Percentiles rank a stretch among this genome's conserved stretches.
phyloP scores from a whole-genome alignment of 1,140 invertebrate genomes.

The Tyrophagus putrescentiae region DNA sequence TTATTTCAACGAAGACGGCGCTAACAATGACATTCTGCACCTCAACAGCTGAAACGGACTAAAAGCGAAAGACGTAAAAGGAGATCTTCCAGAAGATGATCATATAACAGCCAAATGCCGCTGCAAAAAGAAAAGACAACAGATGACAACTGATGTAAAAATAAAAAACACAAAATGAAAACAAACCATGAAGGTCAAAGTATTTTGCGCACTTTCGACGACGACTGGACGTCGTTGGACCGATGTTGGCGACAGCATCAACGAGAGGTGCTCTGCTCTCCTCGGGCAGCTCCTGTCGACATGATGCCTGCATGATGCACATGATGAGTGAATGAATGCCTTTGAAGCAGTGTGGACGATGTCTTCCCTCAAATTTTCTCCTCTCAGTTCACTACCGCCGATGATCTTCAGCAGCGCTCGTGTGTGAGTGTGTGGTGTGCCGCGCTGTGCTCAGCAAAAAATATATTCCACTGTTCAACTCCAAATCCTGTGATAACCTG shows the following conservation, averaged over 20 bases:
- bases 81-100: constrained; percentile 10
- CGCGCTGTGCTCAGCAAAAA: too few species aligned
- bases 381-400: too few species aligned
- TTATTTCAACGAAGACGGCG: background rate
- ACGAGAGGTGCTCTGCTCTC: too few species aligned
- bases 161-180: background rate
- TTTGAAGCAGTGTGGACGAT: too few species aligned
- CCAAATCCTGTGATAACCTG: too few species aligned
- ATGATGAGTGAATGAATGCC: background rate
- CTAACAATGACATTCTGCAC: background rate
- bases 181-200: background rate
- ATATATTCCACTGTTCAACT: too few species aligned
- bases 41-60: background rate
- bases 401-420: too few species aligned
- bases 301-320: background rate
- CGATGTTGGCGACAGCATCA: background rate
- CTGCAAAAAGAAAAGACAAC: background rate
- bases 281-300: too few species aligned
- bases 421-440: too few species aligned
- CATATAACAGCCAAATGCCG: background rate
- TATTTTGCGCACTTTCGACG: background rate
- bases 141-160: background rate
- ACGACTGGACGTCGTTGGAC: background rate
- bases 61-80: background rate
- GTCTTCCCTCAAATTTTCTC: too few species aligned